Evolutionary conservation across 2,888 invertebrate genomes (phyloP).

Genomic region (Lasius platythorax): DNA sequence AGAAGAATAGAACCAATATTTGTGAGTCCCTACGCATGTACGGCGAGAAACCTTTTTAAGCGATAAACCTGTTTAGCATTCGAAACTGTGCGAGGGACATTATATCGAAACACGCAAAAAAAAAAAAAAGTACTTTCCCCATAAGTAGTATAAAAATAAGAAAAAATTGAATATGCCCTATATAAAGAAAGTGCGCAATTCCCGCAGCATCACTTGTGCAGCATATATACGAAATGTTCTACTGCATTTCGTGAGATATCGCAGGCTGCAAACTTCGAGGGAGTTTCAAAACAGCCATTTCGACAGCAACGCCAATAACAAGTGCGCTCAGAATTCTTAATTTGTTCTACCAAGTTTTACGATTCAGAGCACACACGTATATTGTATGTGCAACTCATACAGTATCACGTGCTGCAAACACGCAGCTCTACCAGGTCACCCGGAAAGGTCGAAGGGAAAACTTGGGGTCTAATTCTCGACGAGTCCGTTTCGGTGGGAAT

Average conservation of each 20-base stretch:
- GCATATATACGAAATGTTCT: background rate
- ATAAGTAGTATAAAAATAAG: background rate
- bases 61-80: background rate
- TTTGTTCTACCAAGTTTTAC: constrained; percentile 5
- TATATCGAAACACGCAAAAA: background rate
- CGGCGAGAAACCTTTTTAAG: background rate
- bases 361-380: constrained; percentile 6
- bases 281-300: constrained; percentile 34
- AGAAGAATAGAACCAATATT: constrained; percentile 69
- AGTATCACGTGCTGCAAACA: background rate
- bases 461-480: background rate
- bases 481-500: constrained; percentile 13
- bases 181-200: background rate
- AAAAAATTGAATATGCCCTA: background rate
- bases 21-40: background rate
- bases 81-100: background rate
- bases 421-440: background rate
- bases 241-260: constrained; percentile 9
- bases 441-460: constrained; percentile 5
- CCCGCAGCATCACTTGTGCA: background rate
- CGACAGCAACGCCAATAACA: constrained; percentile 41
- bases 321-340: constrained; percentile 21
- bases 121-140: background rate
- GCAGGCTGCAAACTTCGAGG: background rate
- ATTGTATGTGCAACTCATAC: background rate